Evolutionary conservation across 2,113 vertebrate genomes (phyloP).

Genomic region (Puma concolor): DNA sequence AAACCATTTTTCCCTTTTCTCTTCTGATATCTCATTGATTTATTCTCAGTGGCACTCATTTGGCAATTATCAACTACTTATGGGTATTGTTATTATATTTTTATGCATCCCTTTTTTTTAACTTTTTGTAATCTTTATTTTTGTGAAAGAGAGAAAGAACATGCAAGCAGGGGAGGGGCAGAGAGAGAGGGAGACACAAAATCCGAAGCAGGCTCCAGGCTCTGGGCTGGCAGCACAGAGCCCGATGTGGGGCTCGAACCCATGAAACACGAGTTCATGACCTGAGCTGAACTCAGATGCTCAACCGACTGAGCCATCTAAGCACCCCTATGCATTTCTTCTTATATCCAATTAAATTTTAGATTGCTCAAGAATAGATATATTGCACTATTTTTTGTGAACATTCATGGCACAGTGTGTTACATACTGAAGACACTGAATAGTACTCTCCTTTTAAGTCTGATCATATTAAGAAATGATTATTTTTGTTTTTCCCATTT

Average conservation of each 20-base stretch:
- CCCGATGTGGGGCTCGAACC: no score
- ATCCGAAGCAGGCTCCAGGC: no score
- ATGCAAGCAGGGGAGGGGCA: no score
- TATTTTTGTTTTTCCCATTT: constrained; percentile 18
- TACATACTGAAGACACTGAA: not conserved
- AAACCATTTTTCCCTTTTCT: not conserved
- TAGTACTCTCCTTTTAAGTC: not conserved
- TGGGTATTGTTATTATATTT: not conserved
- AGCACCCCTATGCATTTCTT: not conserved
- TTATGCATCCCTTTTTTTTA: not conserved
- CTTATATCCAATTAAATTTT: not conserved
- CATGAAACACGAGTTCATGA: no score
- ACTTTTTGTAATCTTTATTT: no score
- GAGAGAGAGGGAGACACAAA: no score
- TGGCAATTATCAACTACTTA: not conserved
- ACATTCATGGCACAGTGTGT: not conserved
- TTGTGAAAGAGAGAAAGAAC: no score
- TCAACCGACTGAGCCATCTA: no score
- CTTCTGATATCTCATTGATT: not conserved
- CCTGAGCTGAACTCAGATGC: no score
- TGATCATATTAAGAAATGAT: not conserved
- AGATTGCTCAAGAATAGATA: not conserved
- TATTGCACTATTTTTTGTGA: not conserved
- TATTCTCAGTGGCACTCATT: not conserved
- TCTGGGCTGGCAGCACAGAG: no score